Conservation (phyloP, 2,113 vertebrate species). For the Paedocypris sp. region DNA sequence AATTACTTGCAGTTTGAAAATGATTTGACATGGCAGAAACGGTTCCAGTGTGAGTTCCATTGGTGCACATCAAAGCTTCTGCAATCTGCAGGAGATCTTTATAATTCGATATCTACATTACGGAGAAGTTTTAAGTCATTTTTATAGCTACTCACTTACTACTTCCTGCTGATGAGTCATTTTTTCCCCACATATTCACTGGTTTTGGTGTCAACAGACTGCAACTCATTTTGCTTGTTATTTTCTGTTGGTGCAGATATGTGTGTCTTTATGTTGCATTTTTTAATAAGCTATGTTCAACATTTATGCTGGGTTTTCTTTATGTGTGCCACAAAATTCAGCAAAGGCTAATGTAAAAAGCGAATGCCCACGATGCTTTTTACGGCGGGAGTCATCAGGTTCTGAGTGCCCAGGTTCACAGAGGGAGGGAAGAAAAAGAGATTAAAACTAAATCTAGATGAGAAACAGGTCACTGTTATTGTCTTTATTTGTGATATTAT, state of each 20-base stretch:
- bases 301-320: too few species aligned
- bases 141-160: conserved; percentile 2
- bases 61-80: not conserved
- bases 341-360: too few species aligned
- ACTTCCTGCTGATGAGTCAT: not conserved
- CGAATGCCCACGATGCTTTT: too few species aligned
- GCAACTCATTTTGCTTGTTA: not conserved
- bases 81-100: not conserved
- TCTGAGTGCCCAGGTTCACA: too few species aligned
- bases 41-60: not conserved
- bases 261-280: not conserved
- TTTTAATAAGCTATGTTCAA: not conserved
- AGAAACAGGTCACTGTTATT: too few species aligned
- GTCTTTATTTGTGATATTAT: too few species aligned
- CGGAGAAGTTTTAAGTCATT: not conserved
- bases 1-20: not conserved
- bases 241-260: not conserved
- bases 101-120: not conserved
- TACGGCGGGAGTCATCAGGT: too few species aligned
- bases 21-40: not conserved
- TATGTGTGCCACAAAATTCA: too few species aligned
- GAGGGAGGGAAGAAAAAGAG: too few species aligned
- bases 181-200: not conserved
- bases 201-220: not conserved
- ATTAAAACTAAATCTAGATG: too few species aligned